phyloP scores from a whole-genome alignment of 1,140 invertebrate genomes.

The Orussus abietinus region DNA sequence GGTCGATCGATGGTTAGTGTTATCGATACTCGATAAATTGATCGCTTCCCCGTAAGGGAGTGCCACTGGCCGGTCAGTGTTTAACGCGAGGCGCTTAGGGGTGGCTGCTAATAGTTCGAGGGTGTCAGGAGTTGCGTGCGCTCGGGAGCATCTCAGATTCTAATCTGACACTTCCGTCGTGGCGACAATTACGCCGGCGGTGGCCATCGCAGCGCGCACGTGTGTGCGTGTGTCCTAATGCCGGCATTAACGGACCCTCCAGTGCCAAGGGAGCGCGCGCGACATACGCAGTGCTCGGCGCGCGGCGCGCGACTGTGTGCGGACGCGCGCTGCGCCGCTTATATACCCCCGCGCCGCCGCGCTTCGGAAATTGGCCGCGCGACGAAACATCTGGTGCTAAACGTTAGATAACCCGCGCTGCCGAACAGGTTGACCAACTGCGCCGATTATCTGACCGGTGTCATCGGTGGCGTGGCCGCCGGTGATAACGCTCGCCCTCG shows the following conservation, averaged over 20 bases:
- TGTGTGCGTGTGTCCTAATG: constrained; percentile 26
- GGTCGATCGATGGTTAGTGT: too few species aligned
- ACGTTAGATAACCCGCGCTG: constrained; percentile 38
- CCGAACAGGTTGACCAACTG: constrained; percentile 37
- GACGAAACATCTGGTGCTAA: constrained; percentile 37
- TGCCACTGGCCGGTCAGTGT: neutral
- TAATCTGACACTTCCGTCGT: constrained; percentile 46
- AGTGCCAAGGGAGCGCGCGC: constrained; percentile 3
- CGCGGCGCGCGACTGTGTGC: neutral
- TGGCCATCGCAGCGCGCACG: constrained; percentile 6
- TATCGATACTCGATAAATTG: too few species aligned
- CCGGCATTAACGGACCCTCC: constrained; percentile 16
- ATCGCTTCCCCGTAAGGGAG: too few species aligned
- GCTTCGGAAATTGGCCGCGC: constrained; percentile 24
- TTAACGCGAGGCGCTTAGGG: constrained; percentile 1
- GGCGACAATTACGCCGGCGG: constrained; percentile 34
- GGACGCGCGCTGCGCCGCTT: neutral
- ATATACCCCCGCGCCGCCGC: neutral
- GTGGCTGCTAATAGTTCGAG: constrained; percentile 28
- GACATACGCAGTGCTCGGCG: constrained; percentile 9
- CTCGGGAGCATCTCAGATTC: constrained; percentile 45
- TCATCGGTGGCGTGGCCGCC: constrained; percentile 15
- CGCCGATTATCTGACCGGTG: constrained; percentile 27
- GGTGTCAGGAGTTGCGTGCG: constrained; percentile 35
- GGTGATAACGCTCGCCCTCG: constrained; percentile 13